Base-by-base conservation (phyloP, 2,888 invertebrate genomes). In the Helleia helle region DNA sequence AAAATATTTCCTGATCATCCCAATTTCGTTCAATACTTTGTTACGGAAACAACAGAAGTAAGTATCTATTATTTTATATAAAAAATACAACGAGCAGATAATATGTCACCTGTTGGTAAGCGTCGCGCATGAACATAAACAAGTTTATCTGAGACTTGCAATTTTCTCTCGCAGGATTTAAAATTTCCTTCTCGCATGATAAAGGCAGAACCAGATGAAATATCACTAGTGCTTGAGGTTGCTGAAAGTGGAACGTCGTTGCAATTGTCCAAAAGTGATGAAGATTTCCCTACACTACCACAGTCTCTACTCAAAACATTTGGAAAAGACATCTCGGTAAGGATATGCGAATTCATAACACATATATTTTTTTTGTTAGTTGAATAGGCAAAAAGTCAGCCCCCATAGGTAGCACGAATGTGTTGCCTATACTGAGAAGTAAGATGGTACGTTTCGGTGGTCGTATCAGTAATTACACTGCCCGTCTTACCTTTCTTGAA, bases 1-100 rank as follows among this genome's bases (percentile, higher is more conserved):
- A 71, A 72, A 44, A 38, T 73, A n/a, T 62, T 51, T 22, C 58
- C 63, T 0, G 67, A 70, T 4, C 59, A 67, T 37, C 53, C 63
- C 0, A 51, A 39, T n/a, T 62, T 51, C 14, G 58, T 70, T 2
- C 65, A 69, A 46, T 64, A 52, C 38, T 65, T 68, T 50, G 4
- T 27, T 13, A 40, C 47, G 3, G 56, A 62, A 2, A 30, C 43
- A 12, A 12, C n/a, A 0, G 45, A 52, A 42, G 65, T 66, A 31
- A 47, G 49, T 47, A 7, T 25, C 34, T 6, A 22, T 4, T 38
- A 39, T 28, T 30, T 7, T 11, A 5, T 18, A 34, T 34, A 22
- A 22, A 22, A n/a, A 15, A 15, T 4, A 4, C 12, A 18, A n/a
- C n/a, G n/a, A n/a, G n/a, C n/a, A n/a, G n/a, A n/a, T n/a, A n/a